phyloP scores from a whole-genome alignment of 2,113 vertebrate species.

The Saimiri boliviensis region DNA sequence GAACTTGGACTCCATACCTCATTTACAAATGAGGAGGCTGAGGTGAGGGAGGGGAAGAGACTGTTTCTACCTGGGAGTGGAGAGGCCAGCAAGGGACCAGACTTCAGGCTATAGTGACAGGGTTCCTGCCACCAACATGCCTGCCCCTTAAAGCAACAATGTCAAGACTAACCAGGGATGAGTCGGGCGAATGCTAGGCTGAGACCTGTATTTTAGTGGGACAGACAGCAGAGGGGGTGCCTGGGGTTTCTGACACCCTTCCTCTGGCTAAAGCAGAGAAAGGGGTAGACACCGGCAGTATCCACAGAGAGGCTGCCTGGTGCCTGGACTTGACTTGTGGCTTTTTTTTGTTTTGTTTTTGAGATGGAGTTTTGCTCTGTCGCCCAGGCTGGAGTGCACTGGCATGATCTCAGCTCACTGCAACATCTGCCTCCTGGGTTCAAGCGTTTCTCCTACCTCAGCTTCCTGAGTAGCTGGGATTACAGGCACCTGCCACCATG shows the following conservation, averaged over 20 bases:
- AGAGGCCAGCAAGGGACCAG: background rate
- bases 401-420: too few relatives aligned
- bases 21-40: background rate
- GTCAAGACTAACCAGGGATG: background rate
- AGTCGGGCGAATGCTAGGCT: background rate
- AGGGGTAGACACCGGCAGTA: background rate
- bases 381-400: too few relatives aligned
- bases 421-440: too few relatives aligned
- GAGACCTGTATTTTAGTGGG: background rate
- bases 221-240: background rate
- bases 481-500: too few relatives aligned
- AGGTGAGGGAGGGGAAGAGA: background rate
- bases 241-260: background rate
- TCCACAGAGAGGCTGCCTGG: background rate
- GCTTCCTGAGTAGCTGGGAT: too few relatives aligned
- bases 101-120: background rate
- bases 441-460: too few relatives aligned
- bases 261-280: background rate
- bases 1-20: background rate
- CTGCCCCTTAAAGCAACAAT: fast-evolving
- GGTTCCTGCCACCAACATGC: background rate
- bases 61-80: background rate
- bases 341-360: background rate
- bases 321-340: background rate
- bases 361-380: too few relatives aligned